Evolutionary conservation across 2,113 vertebrate species (phyloP), one percentile per base, ranked within the genome.

Genomic region (Anolis sagrei): DNA sequence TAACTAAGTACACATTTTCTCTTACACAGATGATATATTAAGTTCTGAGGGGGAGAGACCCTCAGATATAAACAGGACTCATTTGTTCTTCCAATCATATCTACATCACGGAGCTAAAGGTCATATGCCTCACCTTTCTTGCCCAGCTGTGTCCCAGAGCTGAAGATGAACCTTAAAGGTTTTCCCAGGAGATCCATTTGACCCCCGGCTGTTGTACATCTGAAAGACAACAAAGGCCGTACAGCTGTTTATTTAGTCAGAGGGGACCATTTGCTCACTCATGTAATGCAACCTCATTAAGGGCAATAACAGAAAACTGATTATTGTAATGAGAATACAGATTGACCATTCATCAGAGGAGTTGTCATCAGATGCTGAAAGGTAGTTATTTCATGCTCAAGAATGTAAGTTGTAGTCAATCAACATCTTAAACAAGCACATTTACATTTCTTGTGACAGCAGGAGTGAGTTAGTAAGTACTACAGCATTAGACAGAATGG

Each of bases 91-190:
- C 58, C 68, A 9, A 7, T 0, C 62, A 86, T n/a, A 27, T 70
- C 48, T 34, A n/a, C 16, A 29, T 49, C 49, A 21, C n/a, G 29
- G 11, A 13, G 2, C n/a, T 44, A 73, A 73, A 58, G 36, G 61
- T 1, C 29, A 34, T 1, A 0, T 18, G 61, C 21, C 7, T 88
- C 96, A 99, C 98, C 98, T 97, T 94, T 99, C 98, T 94, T 99
- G 98, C 77, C 98, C 98, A 1, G 98, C 98, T 7, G 98, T 99
- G 96, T 99, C 98, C 98, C 98, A 99, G 2, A 99, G 97, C 94
- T 99, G 98, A 54, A 99, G 97, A 86, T 99, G 98, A 1, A 99
- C 98, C 93, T 98, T 99, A 91, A 98, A 98, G 18, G 97, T 95
- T 90, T 98, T 98, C 44, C 98, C 98, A 5, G 97, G 91, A 48